Evolutionary conservation across 2,888 invertebrate species (phyloP), one percentile per base, ranked within the genome.

Genomic region (Tenthredo distinguenda): DNA sequence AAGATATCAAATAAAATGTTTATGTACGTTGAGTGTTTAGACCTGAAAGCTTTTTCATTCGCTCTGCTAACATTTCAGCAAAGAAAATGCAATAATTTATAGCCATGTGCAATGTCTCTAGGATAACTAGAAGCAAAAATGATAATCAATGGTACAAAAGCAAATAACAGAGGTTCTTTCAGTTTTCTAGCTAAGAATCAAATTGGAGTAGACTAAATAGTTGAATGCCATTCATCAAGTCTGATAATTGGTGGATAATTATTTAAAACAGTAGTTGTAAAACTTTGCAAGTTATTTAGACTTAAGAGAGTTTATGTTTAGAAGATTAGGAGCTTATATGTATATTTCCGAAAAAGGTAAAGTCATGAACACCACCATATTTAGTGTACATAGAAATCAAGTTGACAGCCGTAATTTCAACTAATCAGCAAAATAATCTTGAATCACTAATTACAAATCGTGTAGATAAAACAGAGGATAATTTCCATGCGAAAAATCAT

Each of bases 1-100:
- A 62, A 58, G 62, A 62, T 81, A 62, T 81, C 37, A 81, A 62
- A 62, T 77, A 81, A 40, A 58, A 81, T 81, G 37, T 81, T 81
- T 40, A 81, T 58, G 81, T 81, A 62, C 58, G 10, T 34, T 62
- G 62, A 58, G 81, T 77, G 55, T 81, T 40, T 62, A 26, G 81
- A 12, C 18, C 77, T 50, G n/a, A 37, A 62, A 62, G 62, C 58
- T 81, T 40, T 40, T 37, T 62, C 21, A 40, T 62, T 81, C 34
- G 40, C 40, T 81, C 31, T 31, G 55, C 47, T 31, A 55, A 50
- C 12, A 55, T 77, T 55, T 74, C 21, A 43, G 74, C 74, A 74
- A 43, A 43, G 21, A 74, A 74, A 43, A 74, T 74, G 7, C 40
- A 40, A 74, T 47, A 31, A 77, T 18, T 77, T 77, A 18, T 12